phyloP scores from a whole-genome alignment of 2,113 vertebrate species.

The Spea multiplicata region DNA sequence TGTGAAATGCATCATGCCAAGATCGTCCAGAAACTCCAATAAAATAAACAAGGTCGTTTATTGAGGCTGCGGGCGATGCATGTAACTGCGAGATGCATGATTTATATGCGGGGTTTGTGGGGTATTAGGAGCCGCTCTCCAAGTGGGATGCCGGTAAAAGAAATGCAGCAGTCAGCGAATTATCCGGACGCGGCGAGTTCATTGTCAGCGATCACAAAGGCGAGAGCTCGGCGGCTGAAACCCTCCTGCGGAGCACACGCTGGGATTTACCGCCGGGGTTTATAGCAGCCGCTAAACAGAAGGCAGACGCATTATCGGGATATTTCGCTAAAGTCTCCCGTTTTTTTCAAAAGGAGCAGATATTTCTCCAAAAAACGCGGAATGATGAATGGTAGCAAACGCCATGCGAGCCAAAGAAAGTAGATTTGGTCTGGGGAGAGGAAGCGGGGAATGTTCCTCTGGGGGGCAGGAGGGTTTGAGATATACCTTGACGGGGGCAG shows the following conservation, averaged over 20 bases:
- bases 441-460: conserved; percentile 55
- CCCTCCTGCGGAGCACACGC: neutral
- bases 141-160: conserved; percentile 11
- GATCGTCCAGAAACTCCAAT: no score
- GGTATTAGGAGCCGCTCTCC: neutral
- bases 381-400: conserved; percentile 2
- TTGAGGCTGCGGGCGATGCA: no score
- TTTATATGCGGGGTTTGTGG: neutral
- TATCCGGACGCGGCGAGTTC: conserved; percentile 12
- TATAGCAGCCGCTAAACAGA: conserved; percentile 14
- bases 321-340: neutral
- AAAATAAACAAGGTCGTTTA: no score
- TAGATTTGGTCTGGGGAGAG: conserved; percentile 47
- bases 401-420: neutral
- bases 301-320: conserved; percentile 2
- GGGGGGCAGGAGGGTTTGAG: conserved; percentile 54
- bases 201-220: neutral
- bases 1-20: no score
- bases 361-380: neutral
- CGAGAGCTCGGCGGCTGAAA: neutral
- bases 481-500: conserved; percentile 56
- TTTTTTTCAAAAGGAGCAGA: neutral
- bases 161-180: conserved; percentile 21
- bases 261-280: neutral
- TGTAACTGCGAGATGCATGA: no score